Percentiles rank a stretch among this genome's conserved stretches.
Evolutionary conservation across 2,888 invertebrate genomes (phyloP).

Genomic region (Acrobasis suavella): DNA sequence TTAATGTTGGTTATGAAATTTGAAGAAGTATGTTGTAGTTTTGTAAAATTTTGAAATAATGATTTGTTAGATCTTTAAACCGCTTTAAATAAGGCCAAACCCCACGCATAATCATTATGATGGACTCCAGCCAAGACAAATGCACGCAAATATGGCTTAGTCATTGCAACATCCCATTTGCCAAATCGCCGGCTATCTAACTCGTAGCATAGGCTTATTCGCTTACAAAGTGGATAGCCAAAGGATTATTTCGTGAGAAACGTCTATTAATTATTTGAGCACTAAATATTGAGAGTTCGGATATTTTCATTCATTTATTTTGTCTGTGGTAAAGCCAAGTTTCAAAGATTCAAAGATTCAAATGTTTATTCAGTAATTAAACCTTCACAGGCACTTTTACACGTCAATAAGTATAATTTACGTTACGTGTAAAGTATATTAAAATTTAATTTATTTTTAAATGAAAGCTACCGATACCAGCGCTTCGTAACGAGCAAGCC

Average conservation of each 20-base stretch:
- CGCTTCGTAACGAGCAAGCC: no score
- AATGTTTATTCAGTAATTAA: no score
- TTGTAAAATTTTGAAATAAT: neutral
- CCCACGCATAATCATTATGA: constrained; percentile 47
- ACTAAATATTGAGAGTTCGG: neutral
- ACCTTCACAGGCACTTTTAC: no score
- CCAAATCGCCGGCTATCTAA: constrained; percentile 38
- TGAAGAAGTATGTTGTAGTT: no score
- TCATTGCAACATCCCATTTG: constrained; percentile 43
- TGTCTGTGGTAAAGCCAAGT: no score
- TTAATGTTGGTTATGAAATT: no score
- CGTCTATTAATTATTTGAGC: neutral
- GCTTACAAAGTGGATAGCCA: neutral
- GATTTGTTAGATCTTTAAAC: neutral
- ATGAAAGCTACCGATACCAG: no score
- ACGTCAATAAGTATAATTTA: no score
- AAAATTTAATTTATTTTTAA: no score
- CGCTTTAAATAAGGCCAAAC: constrained; percentile 34
- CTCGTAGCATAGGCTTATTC: constrained; percentile 12
- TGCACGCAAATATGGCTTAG: constrained; percentile 49
- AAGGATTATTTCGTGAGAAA: neutral
- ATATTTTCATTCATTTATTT: no score
- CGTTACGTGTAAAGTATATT: no score
- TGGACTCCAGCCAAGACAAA: constrained; percentile 57
- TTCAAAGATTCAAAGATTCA: no score